phyloP scores from a whole-genome alignment of 2,113 vertebrate species.

The Rhinichthys klamathensis region DNA sequence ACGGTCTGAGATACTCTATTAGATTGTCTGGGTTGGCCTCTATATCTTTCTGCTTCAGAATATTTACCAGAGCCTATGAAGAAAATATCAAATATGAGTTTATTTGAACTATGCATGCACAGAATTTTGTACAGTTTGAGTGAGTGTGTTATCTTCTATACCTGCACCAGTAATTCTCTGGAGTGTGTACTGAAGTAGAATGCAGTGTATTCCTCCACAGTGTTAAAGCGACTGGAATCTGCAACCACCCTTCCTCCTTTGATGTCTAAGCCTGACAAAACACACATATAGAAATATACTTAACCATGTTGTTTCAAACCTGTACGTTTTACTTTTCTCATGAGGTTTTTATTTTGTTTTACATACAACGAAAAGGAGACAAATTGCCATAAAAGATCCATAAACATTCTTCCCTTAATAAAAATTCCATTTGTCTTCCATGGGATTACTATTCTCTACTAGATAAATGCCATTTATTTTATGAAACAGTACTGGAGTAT shows the following conservation, averaged over 20 bases:
- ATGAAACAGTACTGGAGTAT: background rate
- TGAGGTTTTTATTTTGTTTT: background rate
- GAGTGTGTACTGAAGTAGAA: constrained; percentile 93
- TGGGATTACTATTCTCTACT: background rate
- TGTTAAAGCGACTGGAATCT: constrained; percentile 73
- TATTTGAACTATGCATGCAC: background rate
- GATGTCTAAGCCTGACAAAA: constrained; percentile 84
- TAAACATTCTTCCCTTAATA: too few relatives aligned
- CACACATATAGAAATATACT: constrained; percentile 32
- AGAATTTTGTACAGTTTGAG: background rate
- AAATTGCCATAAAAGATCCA: background rate
- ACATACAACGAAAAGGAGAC: background rate
- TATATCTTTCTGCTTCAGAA: constrained; percentile 84
- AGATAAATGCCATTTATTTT: background rate
- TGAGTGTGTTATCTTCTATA: constrained; percentile 59
- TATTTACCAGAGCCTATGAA: constrained; percentile 83
- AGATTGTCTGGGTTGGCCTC: constrained; percentile 79
- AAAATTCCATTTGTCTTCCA: background rate
- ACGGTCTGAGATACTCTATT: constrained; percentile 86
- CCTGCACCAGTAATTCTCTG: constrained; percentile 89
- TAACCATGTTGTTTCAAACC: background rate
- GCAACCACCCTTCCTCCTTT: constrained; percentile 86
- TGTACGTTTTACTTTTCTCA: background rate
- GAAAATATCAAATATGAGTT: constrained; percentile 23
- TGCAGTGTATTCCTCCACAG: constrained; percentile 80